Base-by-base conservation (phyloP, 2,888 invertebrate genomes). In the Apodemia hepburni region DNA sequence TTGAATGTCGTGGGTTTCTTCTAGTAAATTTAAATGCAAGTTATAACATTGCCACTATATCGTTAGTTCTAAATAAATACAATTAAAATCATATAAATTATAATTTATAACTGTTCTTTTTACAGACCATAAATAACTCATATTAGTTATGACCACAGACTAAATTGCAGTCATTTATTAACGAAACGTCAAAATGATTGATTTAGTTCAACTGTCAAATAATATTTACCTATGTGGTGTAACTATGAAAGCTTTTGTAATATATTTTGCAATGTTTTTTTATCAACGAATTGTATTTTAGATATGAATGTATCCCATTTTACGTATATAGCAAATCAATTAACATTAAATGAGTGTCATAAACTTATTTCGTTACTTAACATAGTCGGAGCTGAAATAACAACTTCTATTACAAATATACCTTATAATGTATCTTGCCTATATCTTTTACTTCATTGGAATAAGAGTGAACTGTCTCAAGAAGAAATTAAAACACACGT, bases 341-440 rank as follows among this genome's bases (percentile, higher is more conserved):
- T 95, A 68, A 87, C 92, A 60, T 74, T 76, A 11, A 80, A 85
- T 70, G 94, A 95, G 79, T 95, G 95, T 72, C 85, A 92, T 59
- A 80, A 81, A 69, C 82, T 95, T 2, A 85, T 93, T 15, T 93
- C 93, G 17, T 90, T 93, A 12, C 85, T 94, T 62, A 93, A 93
- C 79, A 93, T 92, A 69, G 58, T 68, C 17, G 70, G n/a, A 1
- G 79, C 80, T 65, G 71, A 80, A 33, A 73, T 35, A 42, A 42
- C 42, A 15, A 15, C 4, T 15, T 42, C 42, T 81, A 91, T 85
- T 64, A 78, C 84, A 35, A 85, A 84, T 65, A 74, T 93, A 51
- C 87, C 92, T 15, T 81, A 85, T 70, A 89, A 92, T 59, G 74
- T 91, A 1, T 76, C 93, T 0, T 95, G 95, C 69, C 74, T 94